These are phyloP conservation scores for Dasysyrphus tricinctus DNA, from an alignment of 2,888 invertebrate species.

Conservation along the genomic window DNA sequence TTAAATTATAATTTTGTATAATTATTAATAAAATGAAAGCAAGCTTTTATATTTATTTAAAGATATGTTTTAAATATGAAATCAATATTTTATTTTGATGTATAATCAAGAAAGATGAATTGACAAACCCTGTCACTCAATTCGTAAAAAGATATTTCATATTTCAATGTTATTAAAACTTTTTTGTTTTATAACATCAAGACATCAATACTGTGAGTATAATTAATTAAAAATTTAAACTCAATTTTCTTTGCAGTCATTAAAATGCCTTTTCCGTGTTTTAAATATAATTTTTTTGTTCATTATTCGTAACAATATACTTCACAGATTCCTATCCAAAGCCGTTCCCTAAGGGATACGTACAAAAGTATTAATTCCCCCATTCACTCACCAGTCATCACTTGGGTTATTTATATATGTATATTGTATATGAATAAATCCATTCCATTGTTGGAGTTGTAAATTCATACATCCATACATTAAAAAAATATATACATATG, in stretches of 20 bases:
- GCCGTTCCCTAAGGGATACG: not conserved
- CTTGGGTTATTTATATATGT: conserved; percentile 55
- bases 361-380: conserved; percentile 19
- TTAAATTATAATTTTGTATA: too few species aligned
- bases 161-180: not conserved
- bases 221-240: conserved; percentile 47
- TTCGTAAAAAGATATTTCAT: not conserved
- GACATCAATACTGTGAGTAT: not conserved
- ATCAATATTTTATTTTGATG: too few species aligned
- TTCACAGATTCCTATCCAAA: not conserved
- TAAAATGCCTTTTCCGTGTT: conserved; percentile 31
- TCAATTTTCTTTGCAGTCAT: conserved; percentile 6
- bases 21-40: too few species aligned
- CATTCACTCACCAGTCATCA: conserved; percentile 30
- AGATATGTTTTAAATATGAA: too few species aligned
- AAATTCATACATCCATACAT: not conserved
- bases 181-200: not conserved
- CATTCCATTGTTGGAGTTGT: conserved; percentile 35
- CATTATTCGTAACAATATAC: not conserved
- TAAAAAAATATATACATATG: not conserved
- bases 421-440: conserved; percentile 57
- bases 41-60: too few species aligned
- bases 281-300: not conserved
- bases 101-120: too few species aligned
- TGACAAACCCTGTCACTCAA: too few species aligned